phyloP scores from a whole-genome alignment of 1,140 invertebrate species.

The Lethrus apterus region DNA sequence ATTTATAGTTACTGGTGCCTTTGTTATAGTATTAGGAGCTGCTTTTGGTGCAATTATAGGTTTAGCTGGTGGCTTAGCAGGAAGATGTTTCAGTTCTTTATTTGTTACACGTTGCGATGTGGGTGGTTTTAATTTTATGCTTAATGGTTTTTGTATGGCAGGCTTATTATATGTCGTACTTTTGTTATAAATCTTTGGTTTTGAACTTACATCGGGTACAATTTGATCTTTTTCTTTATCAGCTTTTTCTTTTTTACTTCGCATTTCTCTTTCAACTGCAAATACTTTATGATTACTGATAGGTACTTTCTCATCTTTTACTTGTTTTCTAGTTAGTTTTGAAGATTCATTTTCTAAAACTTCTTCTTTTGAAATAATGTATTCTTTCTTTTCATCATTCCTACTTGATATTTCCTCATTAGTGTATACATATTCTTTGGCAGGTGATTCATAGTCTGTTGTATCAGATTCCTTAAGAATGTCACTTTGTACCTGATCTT shows the following conservation, averaged over 20 bases:
- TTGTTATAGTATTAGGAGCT: slow-evolving; percentile 21
- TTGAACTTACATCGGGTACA: slow-evolving; percentile 48
- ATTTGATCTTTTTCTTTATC: slow-evolving; percentile 47
- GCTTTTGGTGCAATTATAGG: slow-evolving; percentile 15
- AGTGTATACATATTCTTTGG: neutral
- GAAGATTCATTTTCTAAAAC: neutral
- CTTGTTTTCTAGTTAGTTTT: neutral
- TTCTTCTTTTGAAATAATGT: no score
- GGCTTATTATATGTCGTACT: slow-evolving; percentile 7
- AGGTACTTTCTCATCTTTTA: slow-evolving; percentile 2
- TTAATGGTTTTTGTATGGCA: slow-evolving; percentile 8
- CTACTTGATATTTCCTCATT: neutral
- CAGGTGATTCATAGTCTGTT: slow-evolving; percentile 11
- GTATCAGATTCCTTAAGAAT: slow-evolving; percentile 14
- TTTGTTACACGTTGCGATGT: slow-evolving; percentile 19
- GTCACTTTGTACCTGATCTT: slow-evolving; percentile 43
- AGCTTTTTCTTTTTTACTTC: slow-evolving; percentile 16
- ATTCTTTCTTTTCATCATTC: slow-evolving; percentile 4
- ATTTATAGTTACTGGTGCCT: neutral
- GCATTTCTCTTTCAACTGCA: no score
- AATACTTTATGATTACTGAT: no score
- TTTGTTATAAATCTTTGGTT: slow-evolving; percentile 29
- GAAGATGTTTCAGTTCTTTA: no score
- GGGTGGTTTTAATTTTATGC: slow-evolving; percentile 21
- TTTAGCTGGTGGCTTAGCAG: slow-evolving; percentile 15